These are phyloP conservation scores for Xiphorhynchus elegans DNA, from an alignment of 2,113 vertebrate genomes.

Conservation along the genomic window DNA sequence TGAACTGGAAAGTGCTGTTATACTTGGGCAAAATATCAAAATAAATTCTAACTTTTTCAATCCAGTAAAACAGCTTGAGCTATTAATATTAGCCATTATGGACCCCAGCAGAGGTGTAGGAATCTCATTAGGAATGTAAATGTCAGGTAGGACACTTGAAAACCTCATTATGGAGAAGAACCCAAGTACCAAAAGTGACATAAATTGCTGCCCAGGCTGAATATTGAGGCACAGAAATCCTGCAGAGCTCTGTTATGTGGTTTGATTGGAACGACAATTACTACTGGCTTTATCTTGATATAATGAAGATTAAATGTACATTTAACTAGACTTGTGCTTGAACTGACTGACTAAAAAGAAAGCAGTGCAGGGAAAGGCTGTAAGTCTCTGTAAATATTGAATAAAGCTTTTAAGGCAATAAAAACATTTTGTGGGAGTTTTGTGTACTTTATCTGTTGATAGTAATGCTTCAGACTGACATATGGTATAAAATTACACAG, in stretches of 20 bases:
- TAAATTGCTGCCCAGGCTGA: conserved; percentile 19
- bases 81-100: conserved; percentile 10
- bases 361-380: background rate
- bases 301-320: conserved; percentile 33
- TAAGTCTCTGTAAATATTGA: background rate
- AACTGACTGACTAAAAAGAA: background rate
- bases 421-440: background rate
- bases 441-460: background rate
- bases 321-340: background rate
- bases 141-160: conserved; percentile 43
- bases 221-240: conserved; percentile 3
- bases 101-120: conserved; percentile 32
- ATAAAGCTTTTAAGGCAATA: background rate
- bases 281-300: conserved; percentile 10
- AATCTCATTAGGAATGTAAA: conserved; percentile 54
- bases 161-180: conserved; percentile 42
- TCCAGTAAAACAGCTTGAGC: background rate
- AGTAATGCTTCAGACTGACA: background rate
- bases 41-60: background rate
- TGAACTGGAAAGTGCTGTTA: background rate
- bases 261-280: conserved; percentile 32
- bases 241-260: background rate
- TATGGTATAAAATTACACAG: background rate
- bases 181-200: conserved; percentile 25
- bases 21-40: background rate